Evolutionary conservation across 2,797 vertebrate species (phyloP), one percentile per base, ranked within the genome.

Genomic region (Onychomys torridus): DNA sequence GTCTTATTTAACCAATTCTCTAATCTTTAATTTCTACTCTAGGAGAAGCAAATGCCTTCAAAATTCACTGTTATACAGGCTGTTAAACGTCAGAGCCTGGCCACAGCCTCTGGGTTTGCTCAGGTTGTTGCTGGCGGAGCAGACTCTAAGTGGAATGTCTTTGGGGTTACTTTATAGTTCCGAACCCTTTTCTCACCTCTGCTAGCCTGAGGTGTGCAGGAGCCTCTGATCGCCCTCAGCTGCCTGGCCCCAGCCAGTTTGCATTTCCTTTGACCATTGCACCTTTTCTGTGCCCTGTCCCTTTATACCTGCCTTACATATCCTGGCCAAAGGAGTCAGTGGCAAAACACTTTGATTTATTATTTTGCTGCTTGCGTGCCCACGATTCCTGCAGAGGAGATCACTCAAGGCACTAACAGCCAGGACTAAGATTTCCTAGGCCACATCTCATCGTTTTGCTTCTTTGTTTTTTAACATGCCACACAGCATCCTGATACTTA

Each of bases 401-500:
- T 6, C 43, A 43, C 19, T 79, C 23, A 49, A 65, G 73, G 23
- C n/a, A 57, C 55, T 17, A 6, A 57, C 63, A 63, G 25, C 27
- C 57, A 59, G 21, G 19, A 52, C 37, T 17, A 19, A 81, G 73
- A 57, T 65, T 46, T 55, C 6, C 0, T 67, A 73, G 32, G 73
- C 55, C 2, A 37, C 46, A 23, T 69, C 69, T 40, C 55, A 73
- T 52, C 49, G 8, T 52, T 94, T 77, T 59, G 77, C 17, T 91
- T 91, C 75, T 89, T 82, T 67, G 73, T 78, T 89, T 94, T 79
- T 84, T 92, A 88, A 46, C 11, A 75, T 84, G 52, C 34, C 52
- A 43, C 6, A 11, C 29, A 0, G 11, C 7, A 19, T 14, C 34
- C 37, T 55, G 52, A 52, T 9, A 40, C 59, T 13, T 82, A 46